Evolutionary conservation across 2,113 vertebrate genomes (phyloP).

Genomic region (Vimba vimba): DNA sequence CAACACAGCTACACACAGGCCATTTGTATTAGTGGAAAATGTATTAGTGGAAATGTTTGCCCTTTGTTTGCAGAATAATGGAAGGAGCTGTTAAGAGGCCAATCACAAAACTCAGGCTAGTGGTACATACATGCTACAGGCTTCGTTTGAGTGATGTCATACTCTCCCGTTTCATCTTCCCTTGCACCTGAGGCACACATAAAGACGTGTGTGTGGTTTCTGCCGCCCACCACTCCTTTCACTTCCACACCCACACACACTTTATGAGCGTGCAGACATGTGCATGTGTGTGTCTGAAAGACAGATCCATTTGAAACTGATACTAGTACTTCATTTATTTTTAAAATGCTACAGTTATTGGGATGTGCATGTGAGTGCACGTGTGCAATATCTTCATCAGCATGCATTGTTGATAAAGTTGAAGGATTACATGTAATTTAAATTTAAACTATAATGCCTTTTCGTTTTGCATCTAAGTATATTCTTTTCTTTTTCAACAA

Average conservation of each 20-base stretch:
- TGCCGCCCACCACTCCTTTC: constrained; percentile 26
- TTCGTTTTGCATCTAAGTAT: neutral
- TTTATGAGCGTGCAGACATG: neutral
- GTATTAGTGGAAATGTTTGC: neutral
- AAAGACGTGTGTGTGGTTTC: constrained; percentile 28
- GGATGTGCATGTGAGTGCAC: neutral
- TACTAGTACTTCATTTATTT: constrained; percentile 37
- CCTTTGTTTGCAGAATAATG: neutral
- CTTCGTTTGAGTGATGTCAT: constrained; percentile 15
- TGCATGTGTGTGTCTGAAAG: constrained; percentile 18
- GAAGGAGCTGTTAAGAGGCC: neutral
- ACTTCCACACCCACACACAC: constrained; percentile 17
- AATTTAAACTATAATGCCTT: neutral
- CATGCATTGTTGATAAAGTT: neutral
- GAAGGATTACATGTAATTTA: neutral
- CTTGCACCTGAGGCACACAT: constrained; percentile 20
- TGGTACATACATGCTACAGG: neutral
- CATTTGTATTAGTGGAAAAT: too few relatives aligned
- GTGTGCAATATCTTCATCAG: neutral
- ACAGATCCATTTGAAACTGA: constrained; percentile 47
- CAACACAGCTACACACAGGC: neutral
- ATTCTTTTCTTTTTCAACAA: neutral
- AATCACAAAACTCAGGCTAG: neutral
- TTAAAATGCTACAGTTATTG: constrained; percentile 27
- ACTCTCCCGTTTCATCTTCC: neutral